These are phyloP conservation scores for Drosophila pseudoobscura DNA, from an alignment of 1,140 invertebrate genomes.

Conservation along the genomic window DNA sequence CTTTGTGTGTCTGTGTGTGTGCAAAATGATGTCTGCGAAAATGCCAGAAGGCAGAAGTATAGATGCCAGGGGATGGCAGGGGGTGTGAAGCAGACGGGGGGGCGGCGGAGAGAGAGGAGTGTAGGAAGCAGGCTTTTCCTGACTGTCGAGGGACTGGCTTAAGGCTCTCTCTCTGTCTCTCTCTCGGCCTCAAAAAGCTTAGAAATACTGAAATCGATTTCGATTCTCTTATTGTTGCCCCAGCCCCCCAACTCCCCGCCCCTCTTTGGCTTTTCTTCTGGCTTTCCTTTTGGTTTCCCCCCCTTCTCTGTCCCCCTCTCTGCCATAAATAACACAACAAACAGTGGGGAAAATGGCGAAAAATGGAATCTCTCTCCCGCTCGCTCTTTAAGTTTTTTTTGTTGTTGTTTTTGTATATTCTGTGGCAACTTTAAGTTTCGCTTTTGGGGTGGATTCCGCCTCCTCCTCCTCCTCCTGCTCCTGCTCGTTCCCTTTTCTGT, in stretches of 20 bases:
- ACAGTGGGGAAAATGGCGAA: constrained; percentile 16
- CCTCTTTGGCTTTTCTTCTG: not conserved
- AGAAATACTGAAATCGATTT: constrained; percentile 47
- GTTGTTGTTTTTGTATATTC: too few relatives aligned
- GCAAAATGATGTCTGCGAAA: constrained; percentile 67
- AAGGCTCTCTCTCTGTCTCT: constrained; percentile 3
- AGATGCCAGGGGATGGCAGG: not conserved
- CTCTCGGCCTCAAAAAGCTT: constrained; percentile 30
- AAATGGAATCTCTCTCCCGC: not conserved
- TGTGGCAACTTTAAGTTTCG: too few relatives aligned
- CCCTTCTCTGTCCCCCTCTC: too few relatives aligned
- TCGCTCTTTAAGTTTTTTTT: constrained; percentile 30
- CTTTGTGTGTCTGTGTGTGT: constrained; percentile 35
- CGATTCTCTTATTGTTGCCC: constrained; percentile 31
- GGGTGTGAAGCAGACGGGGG: not conserved
- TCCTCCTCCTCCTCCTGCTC: too few relatives aligned
- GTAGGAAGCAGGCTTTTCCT: not conserved
- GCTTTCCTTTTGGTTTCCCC: not conserved
- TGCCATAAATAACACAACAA: constrained; percentile 3
- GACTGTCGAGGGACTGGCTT: constrained; percentile 26
- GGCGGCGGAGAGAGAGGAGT: not conserved
- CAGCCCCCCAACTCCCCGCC: not conserved
- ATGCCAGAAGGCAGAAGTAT: constrained; percentile 5
- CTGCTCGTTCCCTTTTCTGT: not conserved
- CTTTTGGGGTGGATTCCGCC: too few relatives aligned